phyloP scores from a whole-genome alignment of 30 jellyfish, hydroid and myxozoan species.

The Hydra vulgaris region DNA sequence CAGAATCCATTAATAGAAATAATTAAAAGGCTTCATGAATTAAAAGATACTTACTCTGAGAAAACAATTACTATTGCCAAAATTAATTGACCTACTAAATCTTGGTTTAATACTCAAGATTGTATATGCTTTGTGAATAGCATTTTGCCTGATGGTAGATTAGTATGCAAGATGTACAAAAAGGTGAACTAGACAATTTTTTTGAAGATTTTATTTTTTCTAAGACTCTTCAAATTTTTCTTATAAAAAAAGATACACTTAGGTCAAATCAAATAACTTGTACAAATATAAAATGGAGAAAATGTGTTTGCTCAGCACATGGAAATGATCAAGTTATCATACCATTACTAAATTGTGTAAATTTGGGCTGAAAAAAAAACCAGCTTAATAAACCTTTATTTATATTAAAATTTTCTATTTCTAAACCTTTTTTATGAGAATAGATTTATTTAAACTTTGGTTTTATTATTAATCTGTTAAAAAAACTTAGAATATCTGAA shows the following conservation, averaged over 20 bases:
- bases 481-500: neutral
- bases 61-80: neutral
- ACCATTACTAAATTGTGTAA: neutral
- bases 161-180: neutral
- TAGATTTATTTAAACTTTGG: neutral
- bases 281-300: neutral
- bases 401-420: neutral
- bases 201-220: neutral
- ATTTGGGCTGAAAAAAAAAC: neutral
- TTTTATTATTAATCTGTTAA: neutral
- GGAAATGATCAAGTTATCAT: neutral
- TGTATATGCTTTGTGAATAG: neutral
- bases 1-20: neutral
- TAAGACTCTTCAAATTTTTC: neutral
- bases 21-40: neutral
- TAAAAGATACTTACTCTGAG: neutral
- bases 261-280: neutral
- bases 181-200: neutral
- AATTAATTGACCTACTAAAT: neutral
- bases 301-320: neutral
- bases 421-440: neutral
- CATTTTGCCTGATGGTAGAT: neutral
- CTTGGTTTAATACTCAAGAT: neutral
- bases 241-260: neutral
- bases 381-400: neutral